Base-by-base conservation (phyloP, 2,797 vertebrate genomes). In the Craterocephalus amniculus region DNA sequence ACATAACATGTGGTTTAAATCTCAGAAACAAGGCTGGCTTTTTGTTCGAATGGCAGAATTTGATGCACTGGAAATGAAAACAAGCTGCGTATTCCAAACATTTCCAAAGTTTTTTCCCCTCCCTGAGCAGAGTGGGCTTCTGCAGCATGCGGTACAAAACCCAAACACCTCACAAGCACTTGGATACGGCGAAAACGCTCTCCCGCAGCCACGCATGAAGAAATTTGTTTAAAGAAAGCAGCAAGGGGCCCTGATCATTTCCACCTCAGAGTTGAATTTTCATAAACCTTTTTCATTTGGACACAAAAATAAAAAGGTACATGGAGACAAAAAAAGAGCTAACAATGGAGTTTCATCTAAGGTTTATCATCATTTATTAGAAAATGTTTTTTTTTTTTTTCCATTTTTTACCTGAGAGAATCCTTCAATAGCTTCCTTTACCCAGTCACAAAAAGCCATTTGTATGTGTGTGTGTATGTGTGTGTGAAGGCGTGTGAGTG, bases 371-470 rank as follows among this genome's bases (percentile, higher is more conserved):
- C 84, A 88, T 94, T 94, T 94, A 94, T 94, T 93, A 89, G 88
- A 92, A 93, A 93, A 93, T 85, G 81, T 87, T 91, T 74, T 92
- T 45, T 20, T 18, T 43, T 43, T 43, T 18, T 20, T 43, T 43
- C 2, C 16, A 20, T 45, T 45, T 8, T 94, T 93, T 94, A 94
- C 94, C 94, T 94, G 94, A 95, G 94, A 94, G 93, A 93, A 93
- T 94, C 92, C 91, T 93, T 95, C 93, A 94, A 92, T 91, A 92
- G 86, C 91, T 93, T 93, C 92, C 86, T 91, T 91, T 91, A 86
- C 86, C 89, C 88, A 89, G 81, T 91, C 87, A 91, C 86, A 88
- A 88, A 86, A 88, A 84, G 90, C 87, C 80, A 82, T 89, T 67
- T 81, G 88, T 87, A 87, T 83, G 43, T 67, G 72, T 59, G 58